Conservation (phyloP, 2,113 vertebrate species). For the Aphyosemion australe region DNA sequence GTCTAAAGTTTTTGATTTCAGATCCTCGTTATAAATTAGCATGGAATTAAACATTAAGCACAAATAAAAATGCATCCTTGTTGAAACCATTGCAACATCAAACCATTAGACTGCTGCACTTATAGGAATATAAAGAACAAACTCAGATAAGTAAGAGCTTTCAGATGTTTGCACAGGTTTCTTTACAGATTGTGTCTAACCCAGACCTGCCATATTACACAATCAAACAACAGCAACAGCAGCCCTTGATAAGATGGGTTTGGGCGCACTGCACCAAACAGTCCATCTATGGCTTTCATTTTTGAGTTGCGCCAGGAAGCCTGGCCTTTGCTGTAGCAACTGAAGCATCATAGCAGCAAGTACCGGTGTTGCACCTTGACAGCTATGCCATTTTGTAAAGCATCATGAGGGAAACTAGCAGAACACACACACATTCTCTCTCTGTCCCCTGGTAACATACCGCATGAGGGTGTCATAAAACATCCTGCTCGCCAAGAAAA, state of each 20-base stretch:
- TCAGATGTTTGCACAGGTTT: constrained; percentile 10
- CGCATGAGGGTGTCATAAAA: constrained; percentile 83
- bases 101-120: too few relatives aligned
- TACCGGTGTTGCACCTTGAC: constrained; percentile 41
- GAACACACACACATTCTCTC: constrained; percentile 32
- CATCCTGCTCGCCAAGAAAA: constrained; percentile 77
- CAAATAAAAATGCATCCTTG: too few relatives aligned
- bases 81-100: too few relatives aligned
- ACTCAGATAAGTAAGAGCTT: constrained; percentile 23
- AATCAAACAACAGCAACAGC: constrained; percentile 29
- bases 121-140: background rate
- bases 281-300: constrained; percentile 39
- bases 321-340: constrained; percentile 40
- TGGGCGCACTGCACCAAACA: constrained; percentile 47
- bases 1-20: too few relatives aligned
- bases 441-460: constrained; percentile 75
- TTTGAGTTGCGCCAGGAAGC: constrained; percentile 34
- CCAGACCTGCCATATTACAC: constrained; percentile 48
- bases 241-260: constrained; percentile 50
- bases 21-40: background rate
- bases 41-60: background rate
- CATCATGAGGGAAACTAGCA: constrained; percentile 37
- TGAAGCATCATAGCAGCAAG: constrained; percentile 55
- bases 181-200: constrained; percentile 36
- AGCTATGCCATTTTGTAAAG: constrained; percentile 42